Evolutionary conservation across 1,140 invertebrate species (phyloP).

Genomic region (Rhagoletis zephyria): DNA sequence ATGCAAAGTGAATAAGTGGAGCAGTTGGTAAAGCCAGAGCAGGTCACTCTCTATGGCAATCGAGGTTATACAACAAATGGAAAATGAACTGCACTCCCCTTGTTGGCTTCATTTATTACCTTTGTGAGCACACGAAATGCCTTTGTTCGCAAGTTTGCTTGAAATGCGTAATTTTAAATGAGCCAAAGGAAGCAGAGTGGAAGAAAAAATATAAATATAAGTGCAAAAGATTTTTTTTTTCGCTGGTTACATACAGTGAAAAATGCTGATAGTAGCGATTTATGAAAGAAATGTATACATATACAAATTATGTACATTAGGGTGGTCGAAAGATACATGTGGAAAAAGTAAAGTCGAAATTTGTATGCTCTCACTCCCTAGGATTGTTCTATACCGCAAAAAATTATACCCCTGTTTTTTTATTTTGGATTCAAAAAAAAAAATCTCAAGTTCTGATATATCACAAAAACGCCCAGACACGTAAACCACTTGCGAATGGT

Average conservation of each 20-base stretch:
- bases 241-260: too few species aligned
- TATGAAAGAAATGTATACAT: too few species aligned
- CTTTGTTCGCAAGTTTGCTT: neutral
- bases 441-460: neutral
- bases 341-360: too few species aligned
- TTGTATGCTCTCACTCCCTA: too few species aligned
- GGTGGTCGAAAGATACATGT: too few species aligned
- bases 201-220: neutral
- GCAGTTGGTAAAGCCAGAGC: neutral
- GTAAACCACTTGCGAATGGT: too few species aligned
- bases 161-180: neutral
- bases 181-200: neutral
- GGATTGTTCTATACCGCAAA: too few species aligned
- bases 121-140: neutral
- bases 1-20: neutral
- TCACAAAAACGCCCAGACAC: neutral
- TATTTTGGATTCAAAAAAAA: too few species aligned
- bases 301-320: too few species aligned
- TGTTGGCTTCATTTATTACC: conserved; percentile 3
- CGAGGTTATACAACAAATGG: conserved; percentile 13
- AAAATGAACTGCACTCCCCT: neutral
- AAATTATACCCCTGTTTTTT: too few species aligned
- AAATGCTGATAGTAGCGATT: too few species aligned
- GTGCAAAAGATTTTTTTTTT: too few species aligned
- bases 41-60: neutral